Evolutionary conservation across 2,797 vertebrate genomes (phyloP).

Genomic region (Pristis pectinata): DNA sequence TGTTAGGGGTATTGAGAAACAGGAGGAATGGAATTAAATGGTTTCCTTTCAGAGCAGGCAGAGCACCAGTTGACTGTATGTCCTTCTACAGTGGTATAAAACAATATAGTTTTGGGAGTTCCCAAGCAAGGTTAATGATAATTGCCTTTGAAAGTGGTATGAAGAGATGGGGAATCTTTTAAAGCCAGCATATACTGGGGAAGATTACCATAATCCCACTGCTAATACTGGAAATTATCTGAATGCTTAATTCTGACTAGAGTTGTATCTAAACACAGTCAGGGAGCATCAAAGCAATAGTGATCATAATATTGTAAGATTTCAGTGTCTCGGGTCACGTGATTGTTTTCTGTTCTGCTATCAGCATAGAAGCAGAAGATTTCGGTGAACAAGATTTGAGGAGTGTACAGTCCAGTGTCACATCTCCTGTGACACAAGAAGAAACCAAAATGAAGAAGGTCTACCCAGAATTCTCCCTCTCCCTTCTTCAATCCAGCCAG

Average conservation of each 20-base stretch:
- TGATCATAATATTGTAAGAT: background rate
- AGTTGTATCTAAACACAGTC: background rate
- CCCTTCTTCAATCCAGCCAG: slow-evolving; percentile 66
- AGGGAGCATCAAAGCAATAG: background rate
- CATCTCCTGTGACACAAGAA: slow-evolving; percentile 45
- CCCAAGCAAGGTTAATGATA: background rate
- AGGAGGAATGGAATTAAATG: background rate
- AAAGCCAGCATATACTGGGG: background rate
- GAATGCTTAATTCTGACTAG: background rate
- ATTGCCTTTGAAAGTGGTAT: too few species aligned
- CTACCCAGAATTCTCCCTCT: slow-evolving; percentile 71
- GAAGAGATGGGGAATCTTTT: background rate
- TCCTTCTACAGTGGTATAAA: background rate
- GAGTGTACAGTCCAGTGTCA: slow-evolving; percentile 44
- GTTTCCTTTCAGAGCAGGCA: background rate
- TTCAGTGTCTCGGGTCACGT: background rate
- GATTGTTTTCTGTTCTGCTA: slow-evolving; percentile 19
- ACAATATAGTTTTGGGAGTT: background rate
- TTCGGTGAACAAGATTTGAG: slow-evolving; percentile 65
- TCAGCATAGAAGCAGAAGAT: slow-evolving; percentile 75
- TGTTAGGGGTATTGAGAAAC: background rate
- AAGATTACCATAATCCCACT: too few species aligned
- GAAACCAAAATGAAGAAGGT: slow-evolving; percentile 48
- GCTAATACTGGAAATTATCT: background rate
- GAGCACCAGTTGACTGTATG: background rate